A percentile compares a stretch with the other conserved stretches of the same genome.
Conservation (phyloP, 2,113 vertebrate species). For the Scomber japonicus region DNA sequence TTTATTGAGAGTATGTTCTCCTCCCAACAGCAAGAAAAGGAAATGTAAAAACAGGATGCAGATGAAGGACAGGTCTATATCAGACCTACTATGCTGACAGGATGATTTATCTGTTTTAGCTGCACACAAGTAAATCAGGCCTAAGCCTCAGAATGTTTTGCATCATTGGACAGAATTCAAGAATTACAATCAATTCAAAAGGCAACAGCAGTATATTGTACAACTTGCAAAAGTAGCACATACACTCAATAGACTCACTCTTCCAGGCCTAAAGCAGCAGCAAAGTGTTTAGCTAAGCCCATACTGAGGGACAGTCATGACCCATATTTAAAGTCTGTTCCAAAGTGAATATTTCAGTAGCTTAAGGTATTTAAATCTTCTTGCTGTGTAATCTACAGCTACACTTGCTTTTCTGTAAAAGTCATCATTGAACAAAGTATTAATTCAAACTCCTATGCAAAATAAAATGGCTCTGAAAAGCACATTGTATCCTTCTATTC, state of each 20-base stretch:
- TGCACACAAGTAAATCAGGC: slow-evolving; percentile 42
- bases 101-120: slow-evolving; percentile 44
- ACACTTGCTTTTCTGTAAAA: slow-evolving; percentile 31
- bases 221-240: slow-evolving; percentile 19
- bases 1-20: slow-evolving; percentile 39
- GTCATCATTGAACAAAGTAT: slow-evolving; percentile 17
- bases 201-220: slow-evolving; percentile 42
- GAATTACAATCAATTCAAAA: slow-evolving; percentile 41
- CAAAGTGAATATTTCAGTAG: slow-evolving; percentile 32
- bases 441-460: slow-evolving; percentile 20
- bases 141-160: slow-evolving; percentile 15
- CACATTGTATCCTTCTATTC: not conserved
- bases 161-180: slow-evolving; percentile 34
- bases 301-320: slow-evolving; percentile 7
- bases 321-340: slow-evolving; percentile 23
- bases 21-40: slow-evolving; percentile 21
- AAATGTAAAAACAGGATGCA: slow-evolving; percentile 36
- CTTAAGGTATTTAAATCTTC: slow-evolving; percentile 29
- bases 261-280: slow-evolving; percentile 24
- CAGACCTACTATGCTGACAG: not conserved
- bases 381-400: slow-evolving; percentile 50
- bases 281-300: slow-evolving; percentile 26
- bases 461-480: slow-evolving; percentile 23
- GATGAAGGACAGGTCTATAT: slow-evolving; percentile 14
- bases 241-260: not conserved